Conservation (phyloP, 2,113 vertebrate species). For the Galemys pyrenaicus region DNA sequence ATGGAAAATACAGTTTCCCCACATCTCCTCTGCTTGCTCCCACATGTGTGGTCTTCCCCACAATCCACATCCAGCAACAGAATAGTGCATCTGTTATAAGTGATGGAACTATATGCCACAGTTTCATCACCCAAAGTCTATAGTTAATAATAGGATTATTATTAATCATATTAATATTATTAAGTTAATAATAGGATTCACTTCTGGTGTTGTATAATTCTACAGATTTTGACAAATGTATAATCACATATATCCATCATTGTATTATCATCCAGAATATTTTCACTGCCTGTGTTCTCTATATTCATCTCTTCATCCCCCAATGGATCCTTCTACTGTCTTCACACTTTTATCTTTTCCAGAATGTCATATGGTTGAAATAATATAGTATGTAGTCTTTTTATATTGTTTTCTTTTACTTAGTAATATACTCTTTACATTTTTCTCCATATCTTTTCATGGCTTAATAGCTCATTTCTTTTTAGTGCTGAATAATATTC, state of each 20-base stretch:
- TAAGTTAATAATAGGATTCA: neutral
- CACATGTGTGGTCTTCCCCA: neutral
- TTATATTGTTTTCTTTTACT: neutral
- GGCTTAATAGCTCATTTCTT: neutral
- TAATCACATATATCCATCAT: too few species aligned
- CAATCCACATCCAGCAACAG: neutral
- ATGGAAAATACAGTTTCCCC: neutral
- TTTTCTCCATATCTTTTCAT: neutral
- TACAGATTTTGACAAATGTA: neutral
- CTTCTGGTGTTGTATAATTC: too few species aligned
- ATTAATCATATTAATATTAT: too few species aligned
- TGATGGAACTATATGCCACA: neutral
- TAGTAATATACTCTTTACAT: neutral
- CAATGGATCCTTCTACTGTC: neutral
- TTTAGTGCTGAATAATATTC: neutral
- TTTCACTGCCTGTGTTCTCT: neutral
- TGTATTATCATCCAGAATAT: neutral
- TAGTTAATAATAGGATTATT: neutral
- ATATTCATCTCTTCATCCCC: accelerated
- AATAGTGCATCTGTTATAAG: neutral
- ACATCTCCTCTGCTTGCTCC: neutral
- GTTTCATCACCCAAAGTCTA: neutral
- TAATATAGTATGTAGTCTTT: neutral
- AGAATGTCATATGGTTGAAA: neutral
- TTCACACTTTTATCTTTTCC: neutral